A percentile compares a stretch with the other conserved stretches of the same genome.
phyloP scores from a whole-genome alignment of 2,113 vertebrate genomes.

The Ascaphus truei region DNA sequence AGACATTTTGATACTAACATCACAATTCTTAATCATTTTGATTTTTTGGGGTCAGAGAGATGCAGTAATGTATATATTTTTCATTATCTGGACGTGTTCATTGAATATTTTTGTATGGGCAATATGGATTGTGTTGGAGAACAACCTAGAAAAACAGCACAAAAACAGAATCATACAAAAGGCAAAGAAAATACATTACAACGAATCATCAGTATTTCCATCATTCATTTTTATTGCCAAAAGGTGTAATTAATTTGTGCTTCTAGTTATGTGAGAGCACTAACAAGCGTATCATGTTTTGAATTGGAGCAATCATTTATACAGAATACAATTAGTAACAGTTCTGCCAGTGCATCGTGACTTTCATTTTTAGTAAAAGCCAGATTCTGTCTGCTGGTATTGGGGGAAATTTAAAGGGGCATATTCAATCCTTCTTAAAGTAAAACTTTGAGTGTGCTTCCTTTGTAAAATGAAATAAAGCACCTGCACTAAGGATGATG shows the following conservation, averaged over 20 bases:
- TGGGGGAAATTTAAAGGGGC: neutral
- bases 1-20: too few relatives aligned
- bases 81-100: neutral
- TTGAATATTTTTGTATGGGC: neutral
- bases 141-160: slow-evolving; percentile 23
- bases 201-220: slow-evolving; percentile 2
- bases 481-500: too few relatives aligned
- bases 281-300: slow-evolving; percentile 26
- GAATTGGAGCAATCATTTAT: slow-evolving; percentile 30
- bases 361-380: neutral
- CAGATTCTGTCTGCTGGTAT: neutral
- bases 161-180: slow-evolving; percentile 33
- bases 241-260: slow-evolving; percentile 34
- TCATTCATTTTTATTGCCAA: slow-evolving; percentile 27
- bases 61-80: too few relatives aligned
- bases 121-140: neutral
- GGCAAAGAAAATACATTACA: neutral
- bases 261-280: slow-evolving; percentile 10
- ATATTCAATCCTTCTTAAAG: too few relatives aligned
- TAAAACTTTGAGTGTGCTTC: too few relatives aligned
- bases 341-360: slow-evolving; percentile 5
- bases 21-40: too few relatives aligned
- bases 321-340: slow-evolving; percentile 28
- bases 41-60: too few relatives aligned
- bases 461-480: too few relatives aligned